Evolutionary conservation across 2,888 invertebrate genomes (phyloP), one percentile per base, ranked within the genome.

Genomic region (Charanyca ferruginea): DNA sequence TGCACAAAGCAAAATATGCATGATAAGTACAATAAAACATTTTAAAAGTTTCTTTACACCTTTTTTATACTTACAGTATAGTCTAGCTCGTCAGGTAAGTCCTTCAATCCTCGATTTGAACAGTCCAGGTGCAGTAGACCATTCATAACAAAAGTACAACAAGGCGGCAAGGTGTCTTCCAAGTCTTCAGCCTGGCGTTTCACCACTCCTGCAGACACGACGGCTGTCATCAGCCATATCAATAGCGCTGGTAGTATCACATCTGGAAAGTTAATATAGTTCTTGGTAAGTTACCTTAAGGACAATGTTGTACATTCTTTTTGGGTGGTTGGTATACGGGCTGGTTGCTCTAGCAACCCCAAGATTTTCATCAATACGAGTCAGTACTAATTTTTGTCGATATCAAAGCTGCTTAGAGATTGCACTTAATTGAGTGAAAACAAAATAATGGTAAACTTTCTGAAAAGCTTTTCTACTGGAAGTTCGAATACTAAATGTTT

Each of bases 1-100:
- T 11, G 16, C 6, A 18, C n/a, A 35, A 54, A 32, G 6, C 22
- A 22, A 22, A 13, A 18, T n/a, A 28, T 5, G n/a, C 22, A 32
- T 58, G 8, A 9, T 1, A 25, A 1, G 6, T n/a, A 25, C 16
- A 6, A 25, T 9, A 11, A 53, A 18, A 51, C 7, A 18, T 16
- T 9, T 9, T 18, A 38, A n/a, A 60, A 44, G 2, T 5, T 1
- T 28, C n/a, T 8, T n/a, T 42, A 13, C 6, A 32, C 7, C 1
- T 16, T 18, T 13, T 3, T 3, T 1, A 20, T 22, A 79, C 91
- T 88, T 88, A 96, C 96, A 79, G 90, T 83, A 77, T 86, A 85
- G 75, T 93, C 85, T 22, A 95, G 80, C 18, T 83, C 89, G 13
- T 89, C 86, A 7, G 96, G 96, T 25, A 96, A 74, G 11, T 93